Evolutionary conservation across 2,797 vertebrate genomes (phyloP).

Genomic region (Spheniscus humboldti): DNA sequence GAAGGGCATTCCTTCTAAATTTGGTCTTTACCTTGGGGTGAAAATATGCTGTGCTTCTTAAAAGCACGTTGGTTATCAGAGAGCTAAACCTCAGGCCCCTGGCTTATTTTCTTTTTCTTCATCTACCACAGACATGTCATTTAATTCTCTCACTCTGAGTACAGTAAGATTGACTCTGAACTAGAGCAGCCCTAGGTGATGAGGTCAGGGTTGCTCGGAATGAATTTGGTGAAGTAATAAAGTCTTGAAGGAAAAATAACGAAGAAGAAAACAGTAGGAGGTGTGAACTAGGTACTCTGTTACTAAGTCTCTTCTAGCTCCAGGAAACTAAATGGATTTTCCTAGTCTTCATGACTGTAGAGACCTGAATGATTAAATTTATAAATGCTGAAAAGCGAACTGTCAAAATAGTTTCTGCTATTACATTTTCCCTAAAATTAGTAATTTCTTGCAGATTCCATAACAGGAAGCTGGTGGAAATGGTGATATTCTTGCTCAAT

Average conservation of each 20-base stretch:
- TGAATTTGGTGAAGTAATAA: constrained; percentile 44
- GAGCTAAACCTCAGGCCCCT: not conserved
- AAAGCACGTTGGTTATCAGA: constrained; percentile 3
- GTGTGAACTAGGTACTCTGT: constrained; percentile 8
- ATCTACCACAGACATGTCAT: constrained; percentile 1
- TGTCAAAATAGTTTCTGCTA: not conserved
- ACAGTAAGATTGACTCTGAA: constrained; percentile 11
- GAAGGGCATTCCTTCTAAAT: not conserved
- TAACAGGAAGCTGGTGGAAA: not conserved
- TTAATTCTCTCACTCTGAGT: constrained; percentile 42
- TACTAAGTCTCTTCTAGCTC: not conserved
- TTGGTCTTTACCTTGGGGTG: not conserved
- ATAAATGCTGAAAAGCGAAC: not conserved
- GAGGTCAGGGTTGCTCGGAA: constrained; percentile 46
- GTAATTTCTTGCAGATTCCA: not conserved
- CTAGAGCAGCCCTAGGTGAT: constrained; percentile 32
- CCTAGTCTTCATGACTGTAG: not conserved
- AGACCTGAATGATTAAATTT: not conserved
- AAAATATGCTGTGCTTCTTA: not conserved
- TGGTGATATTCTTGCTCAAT: not conserved
- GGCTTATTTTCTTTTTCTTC: constrained; percentile 33
- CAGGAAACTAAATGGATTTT: not conserved
- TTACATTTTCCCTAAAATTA: not conserved
- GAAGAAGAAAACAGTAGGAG: constrained; percentile 18
- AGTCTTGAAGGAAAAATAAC: constrained; percentile 47